A percentile compares a stretch with the other conserved stretches of the same genome.
These are phyloP conservation scores for Scyliorhinus canicula DNA, from an alignment of 2,797 vertebrate species.

Conservation along the genomic window DNA sequence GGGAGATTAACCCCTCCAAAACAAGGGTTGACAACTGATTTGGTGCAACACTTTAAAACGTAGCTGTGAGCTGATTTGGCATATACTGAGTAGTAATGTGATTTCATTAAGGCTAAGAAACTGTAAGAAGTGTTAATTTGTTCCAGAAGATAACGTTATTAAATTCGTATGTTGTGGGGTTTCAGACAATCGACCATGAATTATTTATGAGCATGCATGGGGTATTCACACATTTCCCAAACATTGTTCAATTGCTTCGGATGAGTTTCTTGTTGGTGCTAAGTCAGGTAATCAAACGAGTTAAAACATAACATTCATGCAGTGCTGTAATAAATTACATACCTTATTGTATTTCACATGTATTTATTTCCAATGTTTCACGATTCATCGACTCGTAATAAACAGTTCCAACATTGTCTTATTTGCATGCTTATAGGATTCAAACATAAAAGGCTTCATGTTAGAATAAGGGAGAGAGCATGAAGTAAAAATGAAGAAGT, in stretches of 20 bases:
- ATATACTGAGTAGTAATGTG: neutral
- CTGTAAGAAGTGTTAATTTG: conserved; percentile 34
- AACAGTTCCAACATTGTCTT: neutral
- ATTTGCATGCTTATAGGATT: neutral
- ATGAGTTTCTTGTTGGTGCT: neutral
- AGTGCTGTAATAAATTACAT: neutral
- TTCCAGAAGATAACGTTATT: conserved; percentile 37
- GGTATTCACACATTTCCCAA: conserved; percentile 24
- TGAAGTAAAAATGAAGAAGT: conserved; percentile 8
- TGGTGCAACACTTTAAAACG: conserved; percentile 30
- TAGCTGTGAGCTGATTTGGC: conserved; percentile 24
- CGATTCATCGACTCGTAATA: neutral
- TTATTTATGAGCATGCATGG: conserved; percentile 28
- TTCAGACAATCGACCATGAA: conserved; percentile 14
- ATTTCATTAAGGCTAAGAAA: conserved; percentile 32
- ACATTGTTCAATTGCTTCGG: neutral
- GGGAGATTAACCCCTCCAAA: conserved; percentile 25
- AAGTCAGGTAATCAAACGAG: neutral
- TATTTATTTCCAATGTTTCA: neutral
- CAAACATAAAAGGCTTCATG: neutral
- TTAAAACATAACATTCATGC: neutral
- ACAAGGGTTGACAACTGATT: conserved; percentile 20
- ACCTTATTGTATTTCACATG: neutral
- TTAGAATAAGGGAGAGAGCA: neutral
- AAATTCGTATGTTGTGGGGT: conserved; percentile 36